phyloP scores from a whole-genome alignment of 2,888 invertebrate species.

The Trilocha varians region DNA sequence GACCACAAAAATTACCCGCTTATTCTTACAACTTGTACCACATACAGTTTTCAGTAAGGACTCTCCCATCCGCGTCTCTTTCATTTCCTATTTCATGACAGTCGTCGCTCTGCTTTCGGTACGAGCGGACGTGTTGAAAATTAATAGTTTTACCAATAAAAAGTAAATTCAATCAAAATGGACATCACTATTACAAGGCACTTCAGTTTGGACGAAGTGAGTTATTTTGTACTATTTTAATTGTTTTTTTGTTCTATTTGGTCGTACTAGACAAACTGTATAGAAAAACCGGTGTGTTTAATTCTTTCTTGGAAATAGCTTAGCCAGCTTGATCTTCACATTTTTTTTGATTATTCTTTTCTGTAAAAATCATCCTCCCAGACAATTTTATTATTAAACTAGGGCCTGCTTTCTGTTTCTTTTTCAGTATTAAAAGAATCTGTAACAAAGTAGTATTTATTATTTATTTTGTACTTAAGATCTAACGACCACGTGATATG shows the following conservation, averaged over 20 bases:
- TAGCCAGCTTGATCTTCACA: too few relatives aligned
- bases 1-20: not conserved
- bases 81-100: constrained; percentile 36
- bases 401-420: too few relatives aligned
- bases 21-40: constrained; percentile 24
- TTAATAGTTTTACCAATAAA: constrained; percentile 1
- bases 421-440: too few relatives aligned
- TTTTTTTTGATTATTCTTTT: too few relatives aligned
- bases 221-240: constrained; percentile 21
- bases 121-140: constrained; percentile 19
- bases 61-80: constrained; percentile 17
- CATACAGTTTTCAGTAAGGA: constrained; percentile 20
- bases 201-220: constrained; percentile 67
- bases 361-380: too few relatives aligned
- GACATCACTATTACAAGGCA: constrained; percentile 64
- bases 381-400: too few relatives aligned
- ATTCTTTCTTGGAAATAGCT: too few relatives aligned
- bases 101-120: constrained; percentile 29
- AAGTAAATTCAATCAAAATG: constrained; percentile 31
- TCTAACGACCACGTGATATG: too few relatives aligned
- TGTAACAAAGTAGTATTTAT: too few relatives aligned
- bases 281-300: too few relatives aligned
- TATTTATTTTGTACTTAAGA: too few relatives aligned
- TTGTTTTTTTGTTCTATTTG: not conserved
- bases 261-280: too few relatives aligned